A percentile compares a stretch with the other conserved stretches of the same genome.
phyloP scores from a whole-genome alignment of 2,797 vertebrate genomes.

The Okamejei kenojei region DNA sequence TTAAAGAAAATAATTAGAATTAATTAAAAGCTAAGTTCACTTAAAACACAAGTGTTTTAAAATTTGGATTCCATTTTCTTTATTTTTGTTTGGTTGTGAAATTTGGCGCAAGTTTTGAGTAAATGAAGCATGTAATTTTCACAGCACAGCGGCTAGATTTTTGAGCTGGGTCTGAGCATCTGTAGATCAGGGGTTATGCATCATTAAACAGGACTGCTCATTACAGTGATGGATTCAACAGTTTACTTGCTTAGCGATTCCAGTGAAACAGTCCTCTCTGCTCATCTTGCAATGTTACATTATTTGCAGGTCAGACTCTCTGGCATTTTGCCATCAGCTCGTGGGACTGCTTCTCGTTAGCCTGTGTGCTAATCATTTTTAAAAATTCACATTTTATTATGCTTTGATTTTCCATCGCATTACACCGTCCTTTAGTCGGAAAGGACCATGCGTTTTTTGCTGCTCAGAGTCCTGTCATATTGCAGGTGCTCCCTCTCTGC shows the following conservation, averaged over 20 bases:
- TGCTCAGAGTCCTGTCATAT: background rate
- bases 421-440: background rate
- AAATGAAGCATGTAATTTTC: constrained; percentile 3
- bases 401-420: background rate
- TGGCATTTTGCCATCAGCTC: background rate
- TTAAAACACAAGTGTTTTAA: background rate
- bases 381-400: background rate
- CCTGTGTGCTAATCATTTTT: background rate
- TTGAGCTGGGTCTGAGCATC: background rate
- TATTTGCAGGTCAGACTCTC: background rate
- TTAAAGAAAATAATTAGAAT: background rate
- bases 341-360: background rate
- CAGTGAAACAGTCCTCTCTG: background rate
- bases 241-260: background rate
- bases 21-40: background rate
- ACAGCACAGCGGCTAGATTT: background rate
- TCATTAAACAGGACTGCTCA: background rate
- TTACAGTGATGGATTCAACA: background rate
- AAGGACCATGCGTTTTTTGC: background rate
- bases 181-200: background rate
- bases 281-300: background rate
- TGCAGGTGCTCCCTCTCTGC: background rate
- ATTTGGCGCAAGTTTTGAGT: background rate
- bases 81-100: background rate
- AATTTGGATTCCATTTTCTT: background rate